Base-by-base conservation (phyloP, 2,797 vertebrate genomes). In the Threskiornis aethiopicus region DNA sequence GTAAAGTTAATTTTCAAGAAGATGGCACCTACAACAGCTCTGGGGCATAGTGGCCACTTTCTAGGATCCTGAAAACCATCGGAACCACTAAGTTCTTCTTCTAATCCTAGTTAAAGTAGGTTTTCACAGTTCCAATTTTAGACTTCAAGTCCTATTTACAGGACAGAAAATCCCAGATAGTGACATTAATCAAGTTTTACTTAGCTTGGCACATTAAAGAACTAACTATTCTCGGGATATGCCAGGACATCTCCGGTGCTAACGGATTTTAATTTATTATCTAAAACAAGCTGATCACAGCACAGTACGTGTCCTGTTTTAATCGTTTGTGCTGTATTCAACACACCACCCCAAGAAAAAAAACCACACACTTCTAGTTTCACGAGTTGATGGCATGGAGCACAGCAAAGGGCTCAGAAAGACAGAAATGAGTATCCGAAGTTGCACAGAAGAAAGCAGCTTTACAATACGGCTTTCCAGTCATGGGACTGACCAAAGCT, bases 131-230 rank as follows among this genome's bases (percentile, higher is more conserved):
- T 94, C 86, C 91, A 95, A 54, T 94, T 92, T 97, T 83, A 93
- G 94, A 69, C 71, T 92, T 82, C 75, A 83, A 92, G 87, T 84
- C 77, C 94, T 94, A 94, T 95, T 95, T 95, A 90, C 82, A 91
- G 91, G 85, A 55, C 65, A 92, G 91, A 95, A 95, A 92, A 89
- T 57, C 90, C 91, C 80, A 96, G 95, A 84, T 78, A 96, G 92
- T 44, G 89, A 88, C 84, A 92, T 97, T 93, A 97, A 96, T 92
- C 92, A 94, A 93, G 76, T 95, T 97, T 92, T 96, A 95, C 85
- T 88, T 86, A 82, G 89, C 92, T 76, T 95, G 76, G 89, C 91
- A 96, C 78, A 88, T 86, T 87, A 92, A 80, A 94, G 81, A 76
- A 71, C 83, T 76, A 89, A 83, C 87, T 92, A 39, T 55, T 87